Percentiles rank a stretch among this genome's conserved stretches.
Evolutionary conservation across 2,113 vertebrate species (phyloP).

Genomic region (Mastomys natalensis): DNA sequence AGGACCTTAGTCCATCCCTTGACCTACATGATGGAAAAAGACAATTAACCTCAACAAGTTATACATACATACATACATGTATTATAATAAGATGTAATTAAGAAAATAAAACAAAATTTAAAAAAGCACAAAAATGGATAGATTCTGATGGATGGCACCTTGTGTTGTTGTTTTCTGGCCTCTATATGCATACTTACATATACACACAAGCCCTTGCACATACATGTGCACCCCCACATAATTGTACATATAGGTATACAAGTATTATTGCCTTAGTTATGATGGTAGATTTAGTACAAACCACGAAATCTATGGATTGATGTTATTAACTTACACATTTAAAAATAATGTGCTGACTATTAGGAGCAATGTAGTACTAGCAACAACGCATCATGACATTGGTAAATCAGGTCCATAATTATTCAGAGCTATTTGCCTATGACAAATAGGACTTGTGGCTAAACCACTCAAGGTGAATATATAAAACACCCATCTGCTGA

Average conservation of each 20-base stretch:
- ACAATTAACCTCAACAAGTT: not conserved
- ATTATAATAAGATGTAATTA: not conserved
- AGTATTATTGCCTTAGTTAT: conserved; percentile 83
- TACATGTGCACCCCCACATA: not conserved
- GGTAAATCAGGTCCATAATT: conserved; percentile 44
- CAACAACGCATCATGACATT: conserved; percentile 68
- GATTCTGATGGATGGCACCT: not conserved
- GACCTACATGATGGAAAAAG: not conserved
- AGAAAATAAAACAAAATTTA: not conserved
- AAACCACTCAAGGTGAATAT: conserved; percentile 65
- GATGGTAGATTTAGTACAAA: conserved; percentile 82
- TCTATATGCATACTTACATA: not conserved
- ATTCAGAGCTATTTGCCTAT: conserved; percentile 11
- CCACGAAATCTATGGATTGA: conserved; percentile 78
- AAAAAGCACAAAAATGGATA: not conserved
- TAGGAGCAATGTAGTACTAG: conserved; percentile 71
- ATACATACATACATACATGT: not conserved
- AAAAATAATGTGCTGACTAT: conserved; percentile 72
- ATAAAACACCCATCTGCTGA: conserved; percentile 61
- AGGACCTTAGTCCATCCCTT: not conserved
- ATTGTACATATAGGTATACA: not conserved
- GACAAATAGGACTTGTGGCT: conserved; percentile 1
- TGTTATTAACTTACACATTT: conserved; percentile 77
- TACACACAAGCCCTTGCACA: not conserved
- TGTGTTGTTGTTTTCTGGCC: not conserved